Conservation (phyloP, 2,797 vertebrate species). For the Acanthurus tractus region DNA sequence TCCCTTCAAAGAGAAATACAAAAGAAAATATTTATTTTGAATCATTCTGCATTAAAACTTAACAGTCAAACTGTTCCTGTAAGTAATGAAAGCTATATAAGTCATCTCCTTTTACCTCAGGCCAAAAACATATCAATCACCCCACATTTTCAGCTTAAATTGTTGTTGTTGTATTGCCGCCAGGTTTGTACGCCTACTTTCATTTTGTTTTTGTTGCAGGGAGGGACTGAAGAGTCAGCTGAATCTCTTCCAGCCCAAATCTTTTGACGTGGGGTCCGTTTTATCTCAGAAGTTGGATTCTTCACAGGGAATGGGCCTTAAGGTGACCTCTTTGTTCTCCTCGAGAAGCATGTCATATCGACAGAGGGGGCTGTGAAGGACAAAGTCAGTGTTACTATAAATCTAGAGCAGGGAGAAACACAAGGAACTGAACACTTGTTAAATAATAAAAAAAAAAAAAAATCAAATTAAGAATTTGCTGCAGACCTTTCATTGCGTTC, state of each 20-base stretch:
- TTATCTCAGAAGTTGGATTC: slow-evolving; percentile 79
- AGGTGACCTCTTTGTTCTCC: slow-evolving; percentile 73
- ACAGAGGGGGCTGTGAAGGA: slow-evolving; percentile 78
- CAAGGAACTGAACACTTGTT: not conserved
- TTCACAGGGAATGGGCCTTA: slow-evolving; percentile 83
- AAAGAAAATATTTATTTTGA: too few relatives aligned
- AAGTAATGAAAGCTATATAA: too few relatives aligned
- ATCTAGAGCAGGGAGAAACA: not conserved
- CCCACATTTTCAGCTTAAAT: slow-evolving; percentile 8
- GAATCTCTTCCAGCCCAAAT: not conserved
- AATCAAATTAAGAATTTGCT: not conserved
- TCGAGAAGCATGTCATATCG: slow-evolving; percentile 83
- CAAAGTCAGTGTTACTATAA: not conserved
- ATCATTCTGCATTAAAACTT: too few relatives aligned
- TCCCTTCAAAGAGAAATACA: too few relatives aligned
- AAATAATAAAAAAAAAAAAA: not conserved
- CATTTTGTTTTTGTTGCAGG: not conserved
- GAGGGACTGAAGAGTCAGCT: not conserved
- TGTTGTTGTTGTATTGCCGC: not conserved
- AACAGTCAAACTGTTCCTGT: too few relatives aligned
- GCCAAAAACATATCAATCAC: not conserved
- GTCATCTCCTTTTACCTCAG: too few relatives aligned
- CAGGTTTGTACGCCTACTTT: not conserved
- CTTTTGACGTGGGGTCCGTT: not conserved
- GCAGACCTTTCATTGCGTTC: slow-evolving; percentile 65